Conservation (phyloP, 2,113 vertebrate genomes). For the Dipodomys stephensi region DNA sequence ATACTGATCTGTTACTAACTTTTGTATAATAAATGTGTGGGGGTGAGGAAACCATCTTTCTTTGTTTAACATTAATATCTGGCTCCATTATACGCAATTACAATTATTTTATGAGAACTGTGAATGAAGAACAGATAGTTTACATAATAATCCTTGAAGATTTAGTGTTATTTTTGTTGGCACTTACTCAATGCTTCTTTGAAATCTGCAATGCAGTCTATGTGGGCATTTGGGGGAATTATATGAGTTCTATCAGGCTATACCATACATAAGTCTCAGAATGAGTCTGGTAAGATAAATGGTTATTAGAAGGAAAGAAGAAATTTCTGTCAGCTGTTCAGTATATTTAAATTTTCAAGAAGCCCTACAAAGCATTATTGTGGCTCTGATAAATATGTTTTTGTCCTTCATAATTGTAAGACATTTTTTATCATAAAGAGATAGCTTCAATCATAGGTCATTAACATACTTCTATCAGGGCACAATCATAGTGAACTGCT, state of each 20-base stretch:
- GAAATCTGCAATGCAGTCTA: not conserved
- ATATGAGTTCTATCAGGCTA: not conserved
- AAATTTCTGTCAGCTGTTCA: not conserved
- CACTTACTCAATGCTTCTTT: not conserved
- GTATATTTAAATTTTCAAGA: not conserved
- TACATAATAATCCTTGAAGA: not conserved
- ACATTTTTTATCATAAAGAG: conserved; percentile 29
- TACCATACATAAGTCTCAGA: not conserved
- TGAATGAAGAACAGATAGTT: not conserved
- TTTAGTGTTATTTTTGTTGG: conserved; percentile 8
- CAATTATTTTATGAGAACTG: not conserved
- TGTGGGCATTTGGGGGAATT: not conserved
- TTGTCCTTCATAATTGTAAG: conserved; percentile 8
- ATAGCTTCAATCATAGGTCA: not conserved
- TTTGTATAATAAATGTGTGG: not conserved
- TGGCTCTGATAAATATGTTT: not conserved
- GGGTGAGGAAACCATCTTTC: not conserved
- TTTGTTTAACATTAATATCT: conserved; percentile 5
- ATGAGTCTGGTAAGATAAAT: not conserved
- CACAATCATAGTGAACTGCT: not conserved
- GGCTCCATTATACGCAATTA: not conserved
- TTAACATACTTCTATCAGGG: not conserved
- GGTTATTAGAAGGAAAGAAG: not conserved
- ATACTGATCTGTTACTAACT: not conserved
- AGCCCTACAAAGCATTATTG: conserved; percentile 13